These are phyloP conservation scores for Phaetusa simplex DNA, from an alignment of 2,113 vertebrate species.

Conservation along the genomic window DNA sequence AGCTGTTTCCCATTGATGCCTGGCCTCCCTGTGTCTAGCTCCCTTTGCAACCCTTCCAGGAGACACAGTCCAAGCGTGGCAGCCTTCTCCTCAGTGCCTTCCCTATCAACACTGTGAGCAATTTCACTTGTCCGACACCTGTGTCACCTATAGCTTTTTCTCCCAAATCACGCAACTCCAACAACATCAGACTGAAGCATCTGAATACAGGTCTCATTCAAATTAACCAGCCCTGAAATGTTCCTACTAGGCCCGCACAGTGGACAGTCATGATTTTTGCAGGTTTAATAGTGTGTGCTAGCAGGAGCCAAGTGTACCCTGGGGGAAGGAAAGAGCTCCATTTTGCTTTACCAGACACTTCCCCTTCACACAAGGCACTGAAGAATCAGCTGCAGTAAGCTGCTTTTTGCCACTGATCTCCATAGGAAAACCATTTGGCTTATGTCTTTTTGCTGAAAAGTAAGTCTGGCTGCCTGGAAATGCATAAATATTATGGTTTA, in stretches of 20 bases:
- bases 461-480: neutral
- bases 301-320: neutral
- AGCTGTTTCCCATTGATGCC: neutral
- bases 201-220: neutral
- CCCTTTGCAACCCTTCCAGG: neutral
- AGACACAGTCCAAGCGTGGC: neutral
- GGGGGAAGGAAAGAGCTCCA: neutral
- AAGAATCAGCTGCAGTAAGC: neutral
- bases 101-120: rapidly evolving
- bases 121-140: neutral
- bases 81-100: neutral
- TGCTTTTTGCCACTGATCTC: neutral
- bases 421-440: neutral
- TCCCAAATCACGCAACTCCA: neutral
- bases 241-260: neutral
- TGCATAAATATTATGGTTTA: neutral
- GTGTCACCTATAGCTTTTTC: neutral
- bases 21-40: neutral
- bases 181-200: neutral
- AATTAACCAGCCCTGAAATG: neutral
- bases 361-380: neutral
- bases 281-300: neutral
- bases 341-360: neutral
- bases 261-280: neutral
- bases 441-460: neutral